Base-by-base conservation (phyloP, 2,113 vertebrate genomes). In the Leptobrachium leishanense region DNA sequence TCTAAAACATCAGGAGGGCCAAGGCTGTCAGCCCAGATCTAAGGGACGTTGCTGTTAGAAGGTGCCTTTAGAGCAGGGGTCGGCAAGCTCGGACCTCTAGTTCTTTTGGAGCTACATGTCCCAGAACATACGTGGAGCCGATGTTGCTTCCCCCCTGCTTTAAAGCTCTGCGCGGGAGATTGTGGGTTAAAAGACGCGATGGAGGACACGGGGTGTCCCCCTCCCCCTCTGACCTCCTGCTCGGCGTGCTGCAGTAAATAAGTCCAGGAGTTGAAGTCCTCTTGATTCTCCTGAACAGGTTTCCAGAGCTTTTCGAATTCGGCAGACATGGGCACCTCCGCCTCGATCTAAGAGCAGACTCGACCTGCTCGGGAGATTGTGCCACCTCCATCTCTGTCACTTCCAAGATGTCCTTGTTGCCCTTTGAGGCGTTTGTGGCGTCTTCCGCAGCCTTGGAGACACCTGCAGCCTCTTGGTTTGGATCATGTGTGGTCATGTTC, bases 211-310 rank as follows among this genome's bases (percentile, higher is more conserved):
- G 20, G 20, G 20, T 31, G 20, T 31, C 20, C 20, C 20, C 20
- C 20, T 1, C 20, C 20, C 1, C 20, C 20, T 31, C 92, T 91
- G 75, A 99, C 98, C 95, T 99, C 98, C 89, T 99, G 98, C 85
- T 99, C 98, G 13, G 97, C 95, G 55, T 98, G 97, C 81, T 99
- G 97, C 82, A 99, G 91, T 5, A 99, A 90, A 87, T 98, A 98
- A 1, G 98, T 97, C 98, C 98, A 99, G 62, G 94, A 95, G 2
- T 97, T 98, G 89, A 99, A 99, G 87, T 99, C 98, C 80, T 99
- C 97, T 15, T 95, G 95, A 82, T 95, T 97, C n/a, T 94, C 96
- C 82, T 97, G 94, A 43, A 98, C 94, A 1, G 93, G 95, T 86
- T 95, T 98, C 83, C 91, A 96, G 83, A 97, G 96, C 81, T 94